Evolutionary conservation across 1,140 invertebrate species (phyloP).

Genomic region (Lutraria rhynchaena): DNA sequence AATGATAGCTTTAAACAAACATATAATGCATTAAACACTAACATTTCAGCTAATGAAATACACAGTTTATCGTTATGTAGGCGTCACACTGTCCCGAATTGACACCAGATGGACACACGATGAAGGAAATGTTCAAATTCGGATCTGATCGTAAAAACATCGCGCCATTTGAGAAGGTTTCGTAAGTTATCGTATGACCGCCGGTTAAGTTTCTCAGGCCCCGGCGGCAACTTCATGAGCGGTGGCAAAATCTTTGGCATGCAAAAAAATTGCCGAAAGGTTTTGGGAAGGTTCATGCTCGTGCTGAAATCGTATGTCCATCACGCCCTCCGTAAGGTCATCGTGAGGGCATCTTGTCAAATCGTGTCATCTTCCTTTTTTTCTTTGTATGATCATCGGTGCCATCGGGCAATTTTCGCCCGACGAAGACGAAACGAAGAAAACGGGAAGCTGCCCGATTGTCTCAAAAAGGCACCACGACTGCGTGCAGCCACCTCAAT

Average conservation of each 20-base stretch:
- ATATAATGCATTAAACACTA: no score
- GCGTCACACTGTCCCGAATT: no score
- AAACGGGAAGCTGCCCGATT: slow-evolving; percentile 16
- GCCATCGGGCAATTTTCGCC: slow-evolving; percentile 18
- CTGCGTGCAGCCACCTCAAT: slow-evolving; percentile 16
- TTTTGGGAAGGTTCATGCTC: slow-evolving; percentile 53
- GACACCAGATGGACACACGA: no score
- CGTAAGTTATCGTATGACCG: slow-evolving; percentile 52
- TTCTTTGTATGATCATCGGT: no score
- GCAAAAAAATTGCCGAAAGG: slow-evolving; percentile 37
- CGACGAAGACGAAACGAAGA: slow-evolving; percentile 6
- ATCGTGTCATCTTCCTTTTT: slow-evolving; percentile 27
- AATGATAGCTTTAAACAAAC: no score
- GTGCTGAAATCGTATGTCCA: slow-evolving; percentile 44
- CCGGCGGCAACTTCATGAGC: no score
- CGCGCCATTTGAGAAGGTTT: slow-evolving; percentile 32
- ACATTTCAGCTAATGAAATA: no score
- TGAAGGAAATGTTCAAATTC: no score
- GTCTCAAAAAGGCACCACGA: slow-evolving; percentile 11
- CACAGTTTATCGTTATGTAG: no score
- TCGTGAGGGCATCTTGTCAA: no score
- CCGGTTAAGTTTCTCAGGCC: slow-evolving; percentile 51
- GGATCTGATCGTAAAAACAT: no score
- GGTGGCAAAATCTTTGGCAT: no score
- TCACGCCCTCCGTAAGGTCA: slow-evolving; percentile 36